These are phyloP conservation scores for Campoplex nolae DNA, from an alignment of 2,888 invertebrate genomes.

Conservation along the genomic window DNA sequence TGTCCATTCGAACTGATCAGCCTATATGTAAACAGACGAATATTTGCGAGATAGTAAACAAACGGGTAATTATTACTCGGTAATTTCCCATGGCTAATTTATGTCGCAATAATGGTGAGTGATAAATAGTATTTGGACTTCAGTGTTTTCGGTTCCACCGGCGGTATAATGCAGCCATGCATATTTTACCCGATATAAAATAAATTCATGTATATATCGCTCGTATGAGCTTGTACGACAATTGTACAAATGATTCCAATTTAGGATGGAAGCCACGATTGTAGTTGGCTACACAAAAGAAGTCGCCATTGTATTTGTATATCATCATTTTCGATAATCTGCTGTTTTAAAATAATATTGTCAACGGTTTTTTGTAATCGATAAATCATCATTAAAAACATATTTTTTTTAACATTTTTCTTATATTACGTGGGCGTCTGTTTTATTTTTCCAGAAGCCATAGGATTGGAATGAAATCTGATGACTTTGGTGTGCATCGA, in stretches of 20 bases:
- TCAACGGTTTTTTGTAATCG: background rate
- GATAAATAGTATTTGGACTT: conserved; percentile 46
- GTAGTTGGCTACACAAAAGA: background rate
- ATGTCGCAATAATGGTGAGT: conserved; percentile 57
- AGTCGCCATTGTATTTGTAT: background rate
- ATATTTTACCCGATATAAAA: conserved; percentile 30
- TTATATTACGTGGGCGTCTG: background rate
- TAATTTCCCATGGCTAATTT: conserved; percentile 55
- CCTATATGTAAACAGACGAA: background rate
- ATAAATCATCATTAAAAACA: background rate
- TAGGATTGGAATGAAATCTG: background rate
- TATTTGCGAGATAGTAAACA: conserved; percentile 33
- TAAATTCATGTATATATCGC: background rate
- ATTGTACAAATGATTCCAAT: conserved; percentile 16
- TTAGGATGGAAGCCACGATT: background rate
- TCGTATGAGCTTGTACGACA: background rate
- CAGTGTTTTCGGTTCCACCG: conserved; percentile 27
- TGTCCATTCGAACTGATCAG: background rate
- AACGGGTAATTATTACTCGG: conserved; percentile 48
- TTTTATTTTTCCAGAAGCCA: background rate
- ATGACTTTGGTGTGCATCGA: background rate
- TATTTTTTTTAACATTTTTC: no score
- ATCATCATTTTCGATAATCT: conserved; percentile 2
- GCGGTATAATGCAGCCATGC: background rate
- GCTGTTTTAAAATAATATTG: background rate